A percentile compares a stretch with the other conserved stretches of the same genome.
These are phyloP conservation scores for Oligia strigilis DNA, from an alignment of 2,888 invertebrate species.

Conservation along the genomic window DNA sequence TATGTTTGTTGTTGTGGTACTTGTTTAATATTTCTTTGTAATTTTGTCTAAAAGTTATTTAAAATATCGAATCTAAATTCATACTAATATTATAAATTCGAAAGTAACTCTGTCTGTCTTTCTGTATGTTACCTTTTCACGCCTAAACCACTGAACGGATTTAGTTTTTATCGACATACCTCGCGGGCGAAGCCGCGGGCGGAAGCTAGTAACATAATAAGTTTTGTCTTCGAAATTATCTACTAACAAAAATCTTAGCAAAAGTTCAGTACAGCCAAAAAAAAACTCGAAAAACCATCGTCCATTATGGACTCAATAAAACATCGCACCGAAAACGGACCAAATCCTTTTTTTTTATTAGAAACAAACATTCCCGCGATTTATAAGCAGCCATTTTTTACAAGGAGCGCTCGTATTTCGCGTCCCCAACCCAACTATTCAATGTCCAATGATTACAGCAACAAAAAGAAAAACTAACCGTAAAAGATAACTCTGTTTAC, in stretches of 20 bases:
- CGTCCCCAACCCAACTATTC: conserved; percentile 62
- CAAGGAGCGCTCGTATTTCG: conserved; percentile 55
- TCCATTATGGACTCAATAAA: conserved; percentile 41
- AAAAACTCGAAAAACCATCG: conserved; percentile 14
- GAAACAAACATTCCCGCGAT: conserved; percentile 56
- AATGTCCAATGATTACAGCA: conserved; percentile 66
- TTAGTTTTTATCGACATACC: no score
- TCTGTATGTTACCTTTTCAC: no score
- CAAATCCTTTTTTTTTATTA: conserved; percentile 60
- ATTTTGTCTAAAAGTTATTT: not conserved
- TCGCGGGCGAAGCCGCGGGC: no score
- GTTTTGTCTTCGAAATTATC: not conserved
- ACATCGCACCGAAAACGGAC: conserved; percentile 30
- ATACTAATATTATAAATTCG: no score
- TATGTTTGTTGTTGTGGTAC: conserved; percentile 8
- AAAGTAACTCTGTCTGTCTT: no score
- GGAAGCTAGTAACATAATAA: not conserved
- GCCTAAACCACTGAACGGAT: no score
- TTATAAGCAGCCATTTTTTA: conserved; percentile 62
- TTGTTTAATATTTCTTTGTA: conserved; percentile 7
- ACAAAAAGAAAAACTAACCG: conserved; percentile 67
- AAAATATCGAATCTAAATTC: not conserved
- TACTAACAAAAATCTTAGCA: conserved; percentile 6
- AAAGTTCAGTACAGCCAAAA: not conserved
- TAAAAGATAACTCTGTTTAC: conserved; percentile 70